Base-by-base conservation (phyloP, 53 echinoderm and acorn worm genomes). In the Henricia sp. region DNA sequence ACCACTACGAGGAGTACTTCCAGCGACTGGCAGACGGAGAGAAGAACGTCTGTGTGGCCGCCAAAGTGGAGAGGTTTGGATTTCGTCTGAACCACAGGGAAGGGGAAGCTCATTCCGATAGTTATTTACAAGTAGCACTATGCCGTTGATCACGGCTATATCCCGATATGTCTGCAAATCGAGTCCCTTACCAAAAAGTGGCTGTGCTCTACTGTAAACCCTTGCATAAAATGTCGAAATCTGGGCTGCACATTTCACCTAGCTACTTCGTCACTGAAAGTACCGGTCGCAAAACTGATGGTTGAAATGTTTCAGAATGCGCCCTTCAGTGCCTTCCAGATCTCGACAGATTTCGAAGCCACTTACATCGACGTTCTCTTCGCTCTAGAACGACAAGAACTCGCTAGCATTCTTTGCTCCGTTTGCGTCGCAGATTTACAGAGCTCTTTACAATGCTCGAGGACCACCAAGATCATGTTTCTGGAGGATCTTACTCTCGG, bases 401-500 rank as follows among this genome's bases (percentile, higher is more conserved):
- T 36, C 74, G 17, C 4, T 8, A 26, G 6, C 5, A 3, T n/a
- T 68, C 6, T 9, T n/a, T 2, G 72, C 57, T 2, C 58, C 60
- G 6, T 88, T 88, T 24, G 52, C 68, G 6, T 77, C 67, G 6
- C 67, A 58, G 23, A 14, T 78, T 9, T 72, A 87, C 68, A 40
- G 66, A 40, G 69, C 55, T 21, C n/a, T 54, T 87, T 21, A 23
- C 17, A 23, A 51, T 77, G 50, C 48, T 87, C 43, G 87, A 87
- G 78, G 77, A 76, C 17, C 11, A 87, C 13, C 77, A 54, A 40
- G 36, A 78, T 8, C 10, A 87, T 63, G 56, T 55, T 95, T 19
- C 75, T 91, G 2, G 82, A 78, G 54, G 96, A 95, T 63, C 87
- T 95, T 25, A 84, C 91, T 32, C 2, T 1, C 6, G 96, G 96